Percentiles rank a stretch among this genome's conserved stretches.
These are phyloP conservation scores for Aleiodes sp. DNA, from an alignment of 1,140 invertebrate species.

Conservation along the genomic window DNA sequence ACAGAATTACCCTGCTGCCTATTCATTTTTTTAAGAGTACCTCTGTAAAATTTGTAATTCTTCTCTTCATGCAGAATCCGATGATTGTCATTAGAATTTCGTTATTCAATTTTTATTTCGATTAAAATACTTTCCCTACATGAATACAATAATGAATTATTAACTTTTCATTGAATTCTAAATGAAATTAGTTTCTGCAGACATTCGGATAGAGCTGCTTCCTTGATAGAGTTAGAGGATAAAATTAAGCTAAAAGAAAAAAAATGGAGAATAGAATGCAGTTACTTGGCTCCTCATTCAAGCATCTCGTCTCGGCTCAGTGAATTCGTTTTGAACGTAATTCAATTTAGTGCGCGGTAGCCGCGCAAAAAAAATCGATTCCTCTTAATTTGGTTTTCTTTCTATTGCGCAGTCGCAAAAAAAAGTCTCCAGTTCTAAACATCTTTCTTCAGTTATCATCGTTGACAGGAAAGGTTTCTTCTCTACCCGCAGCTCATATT, in stretches of 20 bases:
- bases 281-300: neutral
- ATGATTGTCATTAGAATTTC: too few relatives aligned
- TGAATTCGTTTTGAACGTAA: slow-evolving; percentile 39
- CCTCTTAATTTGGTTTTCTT: slow-evolving; percentile 33
- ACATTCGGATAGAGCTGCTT: too few relatives aligned
- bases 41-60: too few relatives aligned
- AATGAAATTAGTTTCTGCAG: too few relatives aligned
- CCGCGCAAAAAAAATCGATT: slow-evolving; percentile 51
- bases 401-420: slow-evolving; percentile 40
- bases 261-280: neutral
- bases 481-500: neutral
- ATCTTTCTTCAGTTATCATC: neutral
- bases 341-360: slow-evolving; percentile 46
- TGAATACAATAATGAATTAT: too few relatives aligned
- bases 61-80: too few relatives aligned
- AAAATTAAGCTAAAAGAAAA: neutral
- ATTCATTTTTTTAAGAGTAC: too few relatives aligned
- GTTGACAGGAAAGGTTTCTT: neutral
- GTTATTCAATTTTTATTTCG: too few relatives aligned
- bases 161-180: too few relatives aligned
- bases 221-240: slow-evolving; percentile 12
- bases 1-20: too few relatives aligned
- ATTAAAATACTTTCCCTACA: too few relatives aligned
- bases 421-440: slow-evolving; percentile 37
- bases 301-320: neutral